Evolutionary conservation across 2,888 invertebrate genomes (phyloP).

Genomic region (Myopa testacea): DNA sequence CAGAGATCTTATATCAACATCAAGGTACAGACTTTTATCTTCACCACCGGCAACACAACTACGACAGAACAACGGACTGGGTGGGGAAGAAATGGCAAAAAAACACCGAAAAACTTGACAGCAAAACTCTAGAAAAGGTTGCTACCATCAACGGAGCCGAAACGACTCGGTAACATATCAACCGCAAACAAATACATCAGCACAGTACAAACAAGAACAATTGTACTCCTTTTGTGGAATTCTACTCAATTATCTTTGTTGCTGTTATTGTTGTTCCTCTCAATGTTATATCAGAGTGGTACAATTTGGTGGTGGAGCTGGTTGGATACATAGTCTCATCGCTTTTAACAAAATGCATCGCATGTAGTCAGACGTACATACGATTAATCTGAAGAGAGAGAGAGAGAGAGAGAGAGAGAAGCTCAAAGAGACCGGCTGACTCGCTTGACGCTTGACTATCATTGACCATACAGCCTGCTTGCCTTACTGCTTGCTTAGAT

Average conservation of each 20-base stretch:
- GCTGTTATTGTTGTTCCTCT: background rate
- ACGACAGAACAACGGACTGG: too few relatives aligned
- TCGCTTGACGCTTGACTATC: background rate
- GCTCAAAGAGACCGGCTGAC: slow-evolving; percentile 7
- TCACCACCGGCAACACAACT: background rate
- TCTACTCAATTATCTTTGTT: background rate
- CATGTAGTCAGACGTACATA: background rate
- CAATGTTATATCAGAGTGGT: background rate
- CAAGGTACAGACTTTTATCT: background rate
- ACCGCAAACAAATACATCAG: background rate
- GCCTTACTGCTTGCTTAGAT: background rate
- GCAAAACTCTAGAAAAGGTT: slow-evolving; percentile 1
- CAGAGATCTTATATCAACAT: background rate
- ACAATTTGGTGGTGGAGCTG: background rate
- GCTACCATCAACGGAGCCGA: background rate
- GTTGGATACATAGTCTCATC: background rate
- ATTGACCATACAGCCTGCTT: background rate
- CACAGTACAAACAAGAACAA: background rate
- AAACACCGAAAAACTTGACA: background rate
- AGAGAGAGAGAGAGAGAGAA: background rate
- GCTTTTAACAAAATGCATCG: background rate
- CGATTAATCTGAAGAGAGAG: background rate
- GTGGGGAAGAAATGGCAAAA: background rate
- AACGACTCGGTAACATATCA: background rate
- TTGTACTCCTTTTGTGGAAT: background rate